Conservation (phyloP, 1,140 invertebrate genomes). For the Cotesia vestalis region DNA sequence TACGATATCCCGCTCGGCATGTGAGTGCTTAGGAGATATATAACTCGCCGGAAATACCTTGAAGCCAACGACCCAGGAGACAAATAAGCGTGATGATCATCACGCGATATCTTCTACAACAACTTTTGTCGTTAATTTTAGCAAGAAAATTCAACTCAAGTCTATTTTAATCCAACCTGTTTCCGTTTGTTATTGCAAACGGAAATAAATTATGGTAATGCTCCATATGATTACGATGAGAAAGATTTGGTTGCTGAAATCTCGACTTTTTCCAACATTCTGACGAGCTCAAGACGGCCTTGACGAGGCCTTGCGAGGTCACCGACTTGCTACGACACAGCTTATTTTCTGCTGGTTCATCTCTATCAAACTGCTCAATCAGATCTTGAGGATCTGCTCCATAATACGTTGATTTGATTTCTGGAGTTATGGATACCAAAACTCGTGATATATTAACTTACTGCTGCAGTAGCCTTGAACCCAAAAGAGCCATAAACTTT, state of each 20-base stretch:
- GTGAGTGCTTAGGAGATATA: constrained; percentile 5
- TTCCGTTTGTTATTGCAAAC: neutral
- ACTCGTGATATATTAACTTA: too few relatives aligned
- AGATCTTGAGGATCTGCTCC: too few relatives aligned
- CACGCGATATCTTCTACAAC: constrained; percentile 23
- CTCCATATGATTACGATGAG: too few relatives aligned
- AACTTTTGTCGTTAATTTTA: constrained; percentile 12
- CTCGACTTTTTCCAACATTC: neutral
- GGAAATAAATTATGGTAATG: neutral
- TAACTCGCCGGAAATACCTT: constrained; percentile 47
- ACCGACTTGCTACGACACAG: constrained; percentile 58
- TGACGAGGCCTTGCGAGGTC: constrained; percentile 64
- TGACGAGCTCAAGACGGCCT: constrained; percentile 63
- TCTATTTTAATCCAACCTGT: neutral
- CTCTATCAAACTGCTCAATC: too few relatives aligned
- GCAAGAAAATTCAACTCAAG: neutral
- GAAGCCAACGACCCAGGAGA: constrained; percentile 44
- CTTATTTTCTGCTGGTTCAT: constrained; percentile 34
- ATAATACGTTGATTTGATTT: too few relatives aligned
- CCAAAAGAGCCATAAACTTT: too few relatives aligned
- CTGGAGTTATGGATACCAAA: too few relatives aligned
- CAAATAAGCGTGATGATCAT: constrained; percentile 34
- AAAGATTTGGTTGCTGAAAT: too few relatives aligned
- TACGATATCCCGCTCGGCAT: constrained; percentile 43
- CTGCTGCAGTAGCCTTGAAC: too few relatives aligned